phyloP scores from a whole-genome alignment of 2,888 invertebrate genomes.

The Tetragonula carbonaria region DNA sequence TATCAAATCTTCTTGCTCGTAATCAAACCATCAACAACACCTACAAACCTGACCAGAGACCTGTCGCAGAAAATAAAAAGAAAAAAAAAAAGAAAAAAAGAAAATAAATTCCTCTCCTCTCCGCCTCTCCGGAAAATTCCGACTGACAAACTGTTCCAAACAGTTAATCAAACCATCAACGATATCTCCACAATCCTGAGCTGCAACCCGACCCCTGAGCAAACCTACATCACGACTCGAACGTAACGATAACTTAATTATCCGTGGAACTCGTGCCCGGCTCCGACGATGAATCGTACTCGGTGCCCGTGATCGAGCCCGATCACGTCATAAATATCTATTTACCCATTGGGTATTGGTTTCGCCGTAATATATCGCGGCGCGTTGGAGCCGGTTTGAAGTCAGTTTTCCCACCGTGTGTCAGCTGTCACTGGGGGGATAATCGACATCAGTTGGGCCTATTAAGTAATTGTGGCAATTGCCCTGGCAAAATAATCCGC shows the following conservation, averaged over 20 bases:
- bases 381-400: conserved; percentile 19
- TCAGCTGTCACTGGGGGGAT: conserved; percentile 38
- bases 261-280: neutral
- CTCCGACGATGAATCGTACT: conserved; percentile 16
- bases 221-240: neutral
- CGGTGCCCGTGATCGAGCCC: neutral
- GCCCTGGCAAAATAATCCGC: conserved; percentile 51
- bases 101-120: neutral
- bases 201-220: neutral
- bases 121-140: neutral
- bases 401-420: conserved; percentile 48
- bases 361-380: conserved; percentile 30
- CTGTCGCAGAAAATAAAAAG: neutral
- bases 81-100: too few relatives aligned
- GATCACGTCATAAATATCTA: conserved; percentile 38
- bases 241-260: neutral
- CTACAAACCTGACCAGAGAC: neutral
- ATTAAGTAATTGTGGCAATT: conserved; percentile 68
- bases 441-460: conserved; percentile 58
- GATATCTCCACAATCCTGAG: neutral
- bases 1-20: neutral
- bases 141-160: neutral
- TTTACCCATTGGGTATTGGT: conserved; percentile 39
- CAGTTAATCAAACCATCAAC: neutral
- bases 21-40: neutral